These are phyloP conservation scores for Lamellibrachia satsuma DNA, from an alignment of 2,888 invertebrate species.

Conservation along the genomic window DNA sequence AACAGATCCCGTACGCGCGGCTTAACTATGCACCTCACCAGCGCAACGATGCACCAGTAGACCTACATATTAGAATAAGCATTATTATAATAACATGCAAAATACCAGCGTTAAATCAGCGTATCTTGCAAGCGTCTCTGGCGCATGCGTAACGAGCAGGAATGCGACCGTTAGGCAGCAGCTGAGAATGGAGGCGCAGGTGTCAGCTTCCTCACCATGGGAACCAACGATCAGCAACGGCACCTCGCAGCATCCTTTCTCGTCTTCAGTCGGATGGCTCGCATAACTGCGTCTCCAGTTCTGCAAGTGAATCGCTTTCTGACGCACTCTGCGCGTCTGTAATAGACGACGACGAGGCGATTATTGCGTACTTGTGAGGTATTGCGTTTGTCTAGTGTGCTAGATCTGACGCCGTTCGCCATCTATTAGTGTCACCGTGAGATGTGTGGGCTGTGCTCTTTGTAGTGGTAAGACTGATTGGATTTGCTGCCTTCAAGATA, in stretches of 20 bases:
- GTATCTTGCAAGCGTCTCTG: no score
- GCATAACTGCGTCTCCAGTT: not conserved
- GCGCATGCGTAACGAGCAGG: not conserved
- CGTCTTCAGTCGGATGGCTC: not conserved
- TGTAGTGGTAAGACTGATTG: not conserved
- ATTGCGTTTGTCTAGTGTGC: not conserved
- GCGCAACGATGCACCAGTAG: not conserved
- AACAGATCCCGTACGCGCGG: not conserved
- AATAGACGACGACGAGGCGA: not conserved
- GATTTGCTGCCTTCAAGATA: not conserved
- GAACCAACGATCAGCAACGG: not conserved
- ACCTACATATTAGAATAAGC: not conserved
- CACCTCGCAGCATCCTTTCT: not conserved
- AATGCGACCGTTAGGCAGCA: not conserved
- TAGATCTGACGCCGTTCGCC: not conserved
- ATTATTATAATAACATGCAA: not conserved
- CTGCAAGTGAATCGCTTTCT: slow-evolving; percentile 4
- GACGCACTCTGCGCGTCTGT: not conserved
- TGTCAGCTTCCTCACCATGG: not conserved
- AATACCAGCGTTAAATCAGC: not conserved
- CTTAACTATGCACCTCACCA: not conserved
- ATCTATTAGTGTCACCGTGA: not conserved
- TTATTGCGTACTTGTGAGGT: not conserved
- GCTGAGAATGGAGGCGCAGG: not conserved
- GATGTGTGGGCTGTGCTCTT: not conserved